A percentile compares a stretch with the other conserved stretches of the same genome.
phyloP scores from a whole-genome alignment of 2,113 vertebrate genomes.

The Vulpes vulpes region DNA sequence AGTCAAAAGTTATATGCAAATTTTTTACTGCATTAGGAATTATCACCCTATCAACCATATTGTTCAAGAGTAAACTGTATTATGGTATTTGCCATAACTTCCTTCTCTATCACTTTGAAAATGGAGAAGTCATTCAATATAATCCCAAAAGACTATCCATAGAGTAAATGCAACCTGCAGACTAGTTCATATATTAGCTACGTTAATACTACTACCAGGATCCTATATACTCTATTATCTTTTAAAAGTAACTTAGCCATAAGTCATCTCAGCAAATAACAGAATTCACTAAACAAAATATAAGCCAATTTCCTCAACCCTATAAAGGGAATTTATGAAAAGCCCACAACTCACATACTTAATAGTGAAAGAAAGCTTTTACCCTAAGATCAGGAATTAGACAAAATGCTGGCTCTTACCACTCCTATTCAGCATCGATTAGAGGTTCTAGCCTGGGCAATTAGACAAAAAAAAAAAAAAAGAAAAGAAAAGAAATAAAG shows the following conservation, averaged over 20 bases:
- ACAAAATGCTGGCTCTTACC: background rate
- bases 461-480: slow-evolving; percentile 28
- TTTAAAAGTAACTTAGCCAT: background rate
- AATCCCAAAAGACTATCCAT: background rate
- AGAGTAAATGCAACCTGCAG: background rate
- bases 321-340: background rate
- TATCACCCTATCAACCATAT: background rate
- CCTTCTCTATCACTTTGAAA: slow-evolving; percentile 39
- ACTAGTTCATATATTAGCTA: background rate
- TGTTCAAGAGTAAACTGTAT: background rate
- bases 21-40: background rate
- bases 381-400: background rate
- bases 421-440: background rate
- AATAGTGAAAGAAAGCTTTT: background rate
- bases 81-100: background rate
- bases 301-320: background rate
- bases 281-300: background rate
- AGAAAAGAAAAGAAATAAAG: slow-evolving; percentile 53
- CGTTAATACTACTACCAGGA: background rate
- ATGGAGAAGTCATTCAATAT: slow-evolving; percentile 26
- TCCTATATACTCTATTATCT: background rate
- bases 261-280: background rate
- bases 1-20: background rate
- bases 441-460: background rate
- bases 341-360: background rate